Evolutionary conservation across 2,888 invertebrate species (phyloP), one percentile per base, ranked within the genome.

Genomic region (Rhyacophila evoluta): DNA sequence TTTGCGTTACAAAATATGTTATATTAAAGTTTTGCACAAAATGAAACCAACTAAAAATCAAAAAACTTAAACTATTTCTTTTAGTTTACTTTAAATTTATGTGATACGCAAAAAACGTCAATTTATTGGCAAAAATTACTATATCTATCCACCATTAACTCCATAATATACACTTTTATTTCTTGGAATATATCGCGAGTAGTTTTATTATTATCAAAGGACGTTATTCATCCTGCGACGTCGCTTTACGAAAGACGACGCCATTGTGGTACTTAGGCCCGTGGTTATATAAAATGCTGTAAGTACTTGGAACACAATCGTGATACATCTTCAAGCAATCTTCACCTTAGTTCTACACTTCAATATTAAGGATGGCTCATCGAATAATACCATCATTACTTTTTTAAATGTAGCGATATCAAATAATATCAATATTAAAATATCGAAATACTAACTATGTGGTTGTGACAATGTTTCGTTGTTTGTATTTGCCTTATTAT

Each of bases 141-240:
- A 55, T 55, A 55, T 55, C 55, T 19, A 55, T 55, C 55, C 55
- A 10, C 55, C 55, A 55, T 55, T 55, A 55, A 55, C 19, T 55
- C 55, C 19, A 19, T 55, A 55, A 55, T 55, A 19, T 19, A 15
- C 19, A 55, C 55, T 55, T 55, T 55, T 55, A 55, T 55, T 55
- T 15, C 55, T 15, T 15, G 25, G 19, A 55, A 55, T 55, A 55
- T 55, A 55, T 19, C 55, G 55, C 55, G 25, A 55, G 55, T 55
- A 55, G 55, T 55, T 55, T 55, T 55, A 55, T 55, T 55, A 55
- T 55, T 55, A 55, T 55, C 55, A 55, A 55, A 55, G 55, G 55
- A 55, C 55, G 19, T 55, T 55, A 55, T 55, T 55, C 55, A 55
- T 55, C 55, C 8, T 55, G 55, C 12, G 55, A 10, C 15, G 55